Evolutionary conservation across 2,113 vertebrate genomes (phyloP), one percentile per base, ranked within the genome.

Genomic region (Taurulus bubalis): DNA sequence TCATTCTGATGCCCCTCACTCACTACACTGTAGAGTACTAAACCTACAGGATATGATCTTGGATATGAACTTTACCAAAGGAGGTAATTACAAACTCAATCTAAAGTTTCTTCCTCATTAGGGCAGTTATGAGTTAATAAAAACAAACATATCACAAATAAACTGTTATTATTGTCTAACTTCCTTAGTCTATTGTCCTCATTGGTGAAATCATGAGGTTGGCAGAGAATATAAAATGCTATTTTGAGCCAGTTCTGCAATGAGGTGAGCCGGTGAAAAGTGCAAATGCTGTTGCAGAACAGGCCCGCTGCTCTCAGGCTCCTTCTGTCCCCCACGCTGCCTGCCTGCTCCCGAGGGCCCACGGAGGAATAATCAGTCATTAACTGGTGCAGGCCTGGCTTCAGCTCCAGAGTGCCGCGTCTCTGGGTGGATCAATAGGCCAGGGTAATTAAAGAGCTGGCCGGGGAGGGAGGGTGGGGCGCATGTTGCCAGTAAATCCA

Each of bases 401-500:
- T 88, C 85, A 87, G 89, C 87, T 92, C 91, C 84, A 82, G 88
- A 90, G 91, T 87, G 89, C 87, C 77, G 69, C 88, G 92, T 94
- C 94, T 90, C 89, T 79, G 82, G 71, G 86, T 83, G 80, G 91
- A 96, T 96, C 95, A 92, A 96, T 96, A 95, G 92, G 89, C 88
- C 92, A 91, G 91, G 92, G 95, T 96, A 96, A 96, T 96, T 96
- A 96, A 96, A 94, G 94, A 95, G 94, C 91, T 92, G 87, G 84
- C 86, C 76, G 36, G 76, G 76, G 76, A 83, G 73, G 77, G 80
- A 34, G 34, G 34, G 73, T 78, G 91, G 91, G 88, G 81, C 78
- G 66, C 75, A 79, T 88, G 87, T 84, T 95, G 93, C 94, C 94
- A 87, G 95, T 95, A 96, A 96, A 93, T 94, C 92, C 92, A 94